phyloP scores from a whole-genome alignment of 2,113 vertebrate species.

The Cromileptes altivelis region DNA sequence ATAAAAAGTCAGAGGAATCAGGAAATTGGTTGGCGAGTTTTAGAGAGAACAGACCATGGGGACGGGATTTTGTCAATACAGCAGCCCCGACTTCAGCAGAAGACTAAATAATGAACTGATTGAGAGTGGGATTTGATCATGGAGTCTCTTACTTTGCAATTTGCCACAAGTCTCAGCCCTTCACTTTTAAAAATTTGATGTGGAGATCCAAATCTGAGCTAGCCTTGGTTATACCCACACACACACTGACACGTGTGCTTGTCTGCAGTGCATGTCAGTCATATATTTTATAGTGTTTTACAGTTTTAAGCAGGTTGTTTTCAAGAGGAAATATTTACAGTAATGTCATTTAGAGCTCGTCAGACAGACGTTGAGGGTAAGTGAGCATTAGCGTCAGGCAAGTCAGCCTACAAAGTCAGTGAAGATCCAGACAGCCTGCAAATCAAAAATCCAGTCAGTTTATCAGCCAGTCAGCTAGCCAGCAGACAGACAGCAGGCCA shows the following conservation, averaged over 20 bases:
- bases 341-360: conserved; percentile 15
- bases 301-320: conserved; percentile 1
- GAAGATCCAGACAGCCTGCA: conserved; percentile 39
- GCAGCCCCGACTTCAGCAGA: conserved; percentile 46
- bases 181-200: conserved; percentile 38
- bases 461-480: conserved; percentile 38
- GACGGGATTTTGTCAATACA: conserved; percentile 70
- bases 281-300: background rate
- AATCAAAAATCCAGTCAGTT: conserved; percentile 68
- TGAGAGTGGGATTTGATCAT: conserved; percentile 40
- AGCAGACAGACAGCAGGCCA: conserved; percentile 68
- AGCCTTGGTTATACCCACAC: background rate
- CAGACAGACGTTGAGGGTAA: conserved; percentile 15
- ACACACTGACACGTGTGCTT: background rate
- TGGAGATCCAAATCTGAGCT: conserved; percentile 21
- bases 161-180: conserved; percentile 25
- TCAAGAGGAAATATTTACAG: conserved; percentile 35
- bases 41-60: conserved; percentile 39
- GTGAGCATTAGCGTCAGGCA: conserved; percentile 22
- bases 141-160: conserved; percentile 40
- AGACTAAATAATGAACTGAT: conserved; percentile 70
- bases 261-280: background rate
- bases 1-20: conserved; percentile 38
- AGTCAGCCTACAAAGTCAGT: conserved; percentile 35
- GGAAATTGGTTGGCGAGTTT: conserved; percentile 46